Evolutionary conservation across 2,888 invertebrate genomes (phyloP).

Genomic region (Buathra laborator): DNA sequence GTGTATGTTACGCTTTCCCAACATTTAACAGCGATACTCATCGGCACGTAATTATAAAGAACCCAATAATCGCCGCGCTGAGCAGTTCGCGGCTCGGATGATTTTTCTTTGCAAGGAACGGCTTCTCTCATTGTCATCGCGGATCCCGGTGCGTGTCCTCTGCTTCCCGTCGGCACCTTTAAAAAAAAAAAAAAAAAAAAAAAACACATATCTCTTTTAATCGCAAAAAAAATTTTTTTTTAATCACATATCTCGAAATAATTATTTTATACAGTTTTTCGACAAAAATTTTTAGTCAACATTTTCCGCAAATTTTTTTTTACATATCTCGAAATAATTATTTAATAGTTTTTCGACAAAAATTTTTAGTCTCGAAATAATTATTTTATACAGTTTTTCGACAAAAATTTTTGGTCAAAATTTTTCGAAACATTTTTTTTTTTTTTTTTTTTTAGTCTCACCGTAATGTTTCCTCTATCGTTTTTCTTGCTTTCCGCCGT

Average conservation of each 20-base stretch:
- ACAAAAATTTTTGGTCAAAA: too few species aligned
- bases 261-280: too few species aligned
- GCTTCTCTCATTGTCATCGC: constrained; percentile 84
- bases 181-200: constrained; percentile 9
- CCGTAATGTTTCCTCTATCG: constrained; percentile 41
- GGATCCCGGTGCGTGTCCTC: constrained; percentile 58
- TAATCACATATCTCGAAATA: too few species aligned
- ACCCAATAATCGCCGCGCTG: constrained; percentile 96
- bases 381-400: too few species aligned
- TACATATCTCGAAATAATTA: too few species aligned
- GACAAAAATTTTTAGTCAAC: too few species aligned
- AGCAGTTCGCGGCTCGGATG: constrained; percentile 87
- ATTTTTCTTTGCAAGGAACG: constrained; percentile 89
- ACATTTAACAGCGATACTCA: constrained; percentile 89
- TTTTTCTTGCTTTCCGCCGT: not conserved
- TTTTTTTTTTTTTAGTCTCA: constrained; percentile 37
- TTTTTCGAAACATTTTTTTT: not conserved
- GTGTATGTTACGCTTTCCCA: constrained; percentile 96
- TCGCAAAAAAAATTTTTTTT: too few species aligned
- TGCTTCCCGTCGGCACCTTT: constrained; percentile 60
- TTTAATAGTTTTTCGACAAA: too few species aligned
- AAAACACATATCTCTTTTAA: not conserved
- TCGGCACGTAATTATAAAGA: constrained; percentile 93
- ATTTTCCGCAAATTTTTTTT: too few species aligned
- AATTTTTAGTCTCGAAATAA: too few species aligned